Evolutionary conservation across 2,888 invertebrate species (phyloP).

Genomic region (Trichopria drosophilae): DNA sequence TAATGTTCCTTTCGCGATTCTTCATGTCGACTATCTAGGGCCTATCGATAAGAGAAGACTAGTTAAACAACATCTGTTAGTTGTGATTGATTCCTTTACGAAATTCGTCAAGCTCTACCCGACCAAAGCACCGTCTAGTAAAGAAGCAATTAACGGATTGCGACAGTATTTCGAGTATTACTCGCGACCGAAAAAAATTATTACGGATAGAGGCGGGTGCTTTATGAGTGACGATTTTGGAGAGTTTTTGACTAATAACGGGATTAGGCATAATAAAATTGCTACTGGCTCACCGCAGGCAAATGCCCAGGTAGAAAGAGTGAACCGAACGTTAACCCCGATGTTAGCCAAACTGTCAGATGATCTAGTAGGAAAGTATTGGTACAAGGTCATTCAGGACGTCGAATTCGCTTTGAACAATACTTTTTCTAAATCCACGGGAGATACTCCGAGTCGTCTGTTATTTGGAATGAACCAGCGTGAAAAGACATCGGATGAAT

Average conservation of each 20-base stretch:
- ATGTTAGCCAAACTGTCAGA: conserved; percentile 30
- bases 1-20: conserved; percentile 25
- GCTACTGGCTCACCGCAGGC: conserved; percentile 38
- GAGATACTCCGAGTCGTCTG: conserved; percentile 40
- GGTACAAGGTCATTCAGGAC: conserved; percentile 32
- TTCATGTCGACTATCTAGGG: conserved; percentile 35
- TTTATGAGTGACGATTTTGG: conserved; percentile 36
- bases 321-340: conserved; percentile 30
- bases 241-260: conserved; percentile 27
- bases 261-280: conserved; percentile 30
- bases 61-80: conserved; percentile 42
- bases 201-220: conserved; percentile 34
- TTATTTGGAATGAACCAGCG: conserved; percentile 44
- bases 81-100: conserved; percentile 41
- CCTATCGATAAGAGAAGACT: conserved; percentile 39
- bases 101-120: conserved; percentile 42
- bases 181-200: conserved; percentile 23
- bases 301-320: conserved; percentile 38
- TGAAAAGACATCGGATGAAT: conserved; percentile 32
- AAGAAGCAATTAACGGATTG: conserved; percentile 27
- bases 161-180: conserved; percentile 25
- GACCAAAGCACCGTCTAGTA: conserved; percentile 24
- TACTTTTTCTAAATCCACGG: conserved; percentile 37
- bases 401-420: conserved; percentile 35
- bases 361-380: conserved; percentile 20